A percentile compares a stretch with the other conserved stretches of the same genome.
Conservation (phyloP, 2,113 vertebrate genomes). For the Apeltes quadracus region DNA sequence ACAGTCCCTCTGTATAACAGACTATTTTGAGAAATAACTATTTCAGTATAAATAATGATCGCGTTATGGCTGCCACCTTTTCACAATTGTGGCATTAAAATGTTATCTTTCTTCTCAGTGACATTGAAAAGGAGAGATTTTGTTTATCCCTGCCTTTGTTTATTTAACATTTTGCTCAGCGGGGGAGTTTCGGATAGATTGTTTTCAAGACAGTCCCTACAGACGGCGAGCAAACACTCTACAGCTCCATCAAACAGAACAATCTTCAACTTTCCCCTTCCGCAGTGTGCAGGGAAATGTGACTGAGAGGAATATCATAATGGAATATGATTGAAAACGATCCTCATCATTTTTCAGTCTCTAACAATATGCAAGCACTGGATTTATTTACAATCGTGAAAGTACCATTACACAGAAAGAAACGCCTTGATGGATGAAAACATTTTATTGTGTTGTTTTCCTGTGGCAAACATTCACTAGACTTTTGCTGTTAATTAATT, state of each 20-base stretch:
- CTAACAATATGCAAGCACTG: conserved; percentile 72
- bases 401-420: conserved; percentile 63
- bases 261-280: conserved; percentile 84
- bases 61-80: conserved; percentile 63
- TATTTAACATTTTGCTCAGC: conserved; percentile 87
- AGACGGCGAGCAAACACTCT: conserved; percentile 86
- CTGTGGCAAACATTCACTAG: conserved; percentile 72
- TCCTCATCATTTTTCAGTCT: conserved; percentile 81
- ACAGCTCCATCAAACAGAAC: conserved; percentile 87
- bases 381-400: conserved; percentile 72
- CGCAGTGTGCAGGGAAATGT: conserved; percentile 76
- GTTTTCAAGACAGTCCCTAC: conserved; percentile 85
- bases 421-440: conserved; percentile 70
- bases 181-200: conserved; percentile 85
- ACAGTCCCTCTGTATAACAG: conserved; percentile 39
- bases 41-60: conserved; percentile 71
- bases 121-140: conserved; percentile 87
- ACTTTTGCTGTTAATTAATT: conserved; percentile 76
- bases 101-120: conserved; percentile 82
- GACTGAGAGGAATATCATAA: conserved; percentile 79
- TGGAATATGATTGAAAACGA: conserved; percentile 82
- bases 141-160: conserved; percentile 86
- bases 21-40: conserved; percentile 46
- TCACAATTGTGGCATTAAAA: conserved; percentile 77
- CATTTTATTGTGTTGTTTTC: conserved; percentile 74